Evolutionary conservation across 2,888 invertebrate genomes (phyloP).

Genomic region (Idaea dimidiata): DNA sequence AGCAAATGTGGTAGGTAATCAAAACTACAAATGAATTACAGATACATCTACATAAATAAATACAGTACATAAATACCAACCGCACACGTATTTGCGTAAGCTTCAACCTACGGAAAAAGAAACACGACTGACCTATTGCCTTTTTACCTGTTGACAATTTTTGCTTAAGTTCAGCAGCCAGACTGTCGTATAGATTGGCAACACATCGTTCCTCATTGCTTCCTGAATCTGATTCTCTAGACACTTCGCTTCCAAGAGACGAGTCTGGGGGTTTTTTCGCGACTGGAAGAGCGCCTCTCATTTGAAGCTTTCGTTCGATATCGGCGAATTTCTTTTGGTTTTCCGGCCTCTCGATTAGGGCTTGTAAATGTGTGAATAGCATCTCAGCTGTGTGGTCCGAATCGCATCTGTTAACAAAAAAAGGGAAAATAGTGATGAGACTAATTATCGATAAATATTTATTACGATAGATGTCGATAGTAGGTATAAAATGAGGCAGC

Average conservation of each 20-base stretch:
- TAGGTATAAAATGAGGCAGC: too few relatives aligned
- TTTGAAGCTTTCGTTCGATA: constrained; percentile 83
- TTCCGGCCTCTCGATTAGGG: constrained; percentile 89
- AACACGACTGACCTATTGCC: constrained; percentile 70
- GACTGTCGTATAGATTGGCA: constrained; percentile 92
- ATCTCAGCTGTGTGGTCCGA: constrained; percentile 95
- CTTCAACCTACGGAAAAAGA: constrained; percentile 47
- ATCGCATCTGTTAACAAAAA: constrained; percentile 83
- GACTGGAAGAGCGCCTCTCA: constrained; percentile 80
- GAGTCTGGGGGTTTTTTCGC: constrained; percentile 86
- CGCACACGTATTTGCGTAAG: constrained; percentile 35
- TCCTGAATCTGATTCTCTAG: constrained; percentile 86
- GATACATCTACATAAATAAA: constrained; percentile 29
- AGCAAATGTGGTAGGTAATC: not conserved
- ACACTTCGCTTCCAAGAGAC: constrained; percentile 87
- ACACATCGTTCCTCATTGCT: constrained; percentile 85
- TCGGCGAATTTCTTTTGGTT: constrained; percentile 92
- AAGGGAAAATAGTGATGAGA: not conserved
- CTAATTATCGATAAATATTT: too few relatives aligned
- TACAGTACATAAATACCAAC: constrained; percentile 31
- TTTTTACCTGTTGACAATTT: constrained; percentile 81
- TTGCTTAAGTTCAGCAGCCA: constrained; percentile 92
- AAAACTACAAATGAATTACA: not conserved
- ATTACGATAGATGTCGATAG: too few relatives aligned
- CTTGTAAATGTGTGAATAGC: constrained; percentile 91